Percentiles rank a stretch among this genome's conserved stretches.
Evolutionary conservation across 2,888 invertebrate species (phyloP).

Genomic region (Ornithoptera priamus): DNA sequence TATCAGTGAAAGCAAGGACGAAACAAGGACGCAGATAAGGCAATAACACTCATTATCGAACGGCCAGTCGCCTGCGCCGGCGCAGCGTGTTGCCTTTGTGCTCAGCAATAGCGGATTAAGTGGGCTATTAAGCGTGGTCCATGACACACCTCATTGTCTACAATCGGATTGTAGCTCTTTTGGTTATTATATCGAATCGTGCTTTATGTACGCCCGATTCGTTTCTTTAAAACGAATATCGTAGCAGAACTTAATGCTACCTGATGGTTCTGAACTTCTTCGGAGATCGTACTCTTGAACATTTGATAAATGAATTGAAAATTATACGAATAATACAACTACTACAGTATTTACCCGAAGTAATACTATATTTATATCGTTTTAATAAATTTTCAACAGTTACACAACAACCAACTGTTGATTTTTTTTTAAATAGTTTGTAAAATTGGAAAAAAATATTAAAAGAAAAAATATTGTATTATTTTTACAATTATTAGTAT

Average conservation of each 20-base stretch:
- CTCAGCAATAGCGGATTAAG: constrained; percentile 48
- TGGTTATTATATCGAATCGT: constrained; percentile 38
- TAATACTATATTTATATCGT: not conserved
- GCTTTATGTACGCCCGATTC: constrained; percentile 24
- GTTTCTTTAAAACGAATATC: constrained; percentile 25
- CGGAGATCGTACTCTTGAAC: not conserved
- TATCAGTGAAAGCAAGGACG: constrained; percentile 79
- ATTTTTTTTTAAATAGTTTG: no score
- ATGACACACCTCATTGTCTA: constrained; percentile 62
- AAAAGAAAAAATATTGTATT: no score
- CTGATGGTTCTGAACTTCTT: constrained; percentile 3
- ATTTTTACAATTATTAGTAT: no score
- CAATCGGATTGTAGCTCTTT: constrained; percentile 36
- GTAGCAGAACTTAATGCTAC: constrained; percentile 3
- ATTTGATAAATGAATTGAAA: not conserved
- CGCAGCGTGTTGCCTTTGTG: constrained; percentile 41
- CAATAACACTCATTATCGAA: constrained; percentile 67
- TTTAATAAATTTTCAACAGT: no score
- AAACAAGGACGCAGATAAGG: constrained; percentile 68
- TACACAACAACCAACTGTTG: no score
- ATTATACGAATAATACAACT: not conserved
- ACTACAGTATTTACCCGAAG: not conserved
- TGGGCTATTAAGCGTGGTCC: constrained; percentile 53
- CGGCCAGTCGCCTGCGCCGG: constrained; percentile 44
- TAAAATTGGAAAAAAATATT: no score